phyloP scores from a whole-genome alignment of 1,140 invertebrate genomes.

The Penaeus vannamei region DNA sequence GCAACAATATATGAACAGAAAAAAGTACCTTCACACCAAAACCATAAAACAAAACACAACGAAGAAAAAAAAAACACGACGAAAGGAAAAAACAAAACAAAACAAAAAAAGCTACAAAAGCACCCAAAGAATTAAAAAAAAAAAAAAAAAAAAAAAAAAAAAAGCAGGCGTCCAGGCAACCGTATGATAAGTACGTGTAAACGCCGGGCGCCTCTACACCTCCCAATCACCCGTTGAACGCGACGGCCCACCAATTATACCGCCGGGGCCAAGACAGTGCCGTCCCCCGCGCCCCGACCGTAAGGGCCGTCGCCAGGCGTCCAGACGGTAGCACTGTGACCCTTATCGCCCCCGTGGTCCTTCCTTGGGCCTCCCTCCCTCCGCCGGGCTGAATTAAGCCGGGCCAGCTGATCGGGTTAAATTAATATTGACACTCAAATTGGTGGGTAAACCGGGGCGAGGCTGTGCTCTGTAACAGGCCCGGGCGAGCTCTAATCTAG shows the following conservation, averaged over 20 bases:
- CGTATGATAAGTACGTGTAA: background rate
- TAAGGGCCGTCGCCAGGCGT: background rate
- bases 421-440: conserved; percentile 50
- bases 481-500: background rate
- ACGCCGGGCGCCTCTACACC: conserved; percentile 20
- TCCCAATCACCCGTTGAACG: conserved; percentile 20
- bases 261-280: conserved; percentile 6
- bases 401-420: conserved; percentile 44
- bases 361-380: background rate
- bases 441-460: conserved; percentile 33
- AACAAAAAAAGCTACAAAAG: too few species aligned
- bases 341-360: background rate
- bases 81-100: too few species aligned
- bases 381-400: conserved; percentile 39
- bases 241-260: conserved; percentile 25
- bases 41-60: too few species aligned
- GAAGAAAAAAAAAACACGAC: too few species aligned
- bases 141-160: background rate
- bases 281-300: background rate
- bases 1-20: too few species aligned
- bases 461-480: conserved; percentile 36
- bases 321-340: background rate
- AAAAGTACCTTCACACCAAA: too few species aligned
- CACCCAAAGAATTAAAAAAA: too few species aligned
- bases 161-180: background rate